A percentile compares a stretch with the other conserved stretches of the same genome.
These are phyloP conservation scores for Girardinichthys multiradiatus DNA, from an alignment of 2,113 vertebrate genomes.

Conservation along the genomic window DNA sequence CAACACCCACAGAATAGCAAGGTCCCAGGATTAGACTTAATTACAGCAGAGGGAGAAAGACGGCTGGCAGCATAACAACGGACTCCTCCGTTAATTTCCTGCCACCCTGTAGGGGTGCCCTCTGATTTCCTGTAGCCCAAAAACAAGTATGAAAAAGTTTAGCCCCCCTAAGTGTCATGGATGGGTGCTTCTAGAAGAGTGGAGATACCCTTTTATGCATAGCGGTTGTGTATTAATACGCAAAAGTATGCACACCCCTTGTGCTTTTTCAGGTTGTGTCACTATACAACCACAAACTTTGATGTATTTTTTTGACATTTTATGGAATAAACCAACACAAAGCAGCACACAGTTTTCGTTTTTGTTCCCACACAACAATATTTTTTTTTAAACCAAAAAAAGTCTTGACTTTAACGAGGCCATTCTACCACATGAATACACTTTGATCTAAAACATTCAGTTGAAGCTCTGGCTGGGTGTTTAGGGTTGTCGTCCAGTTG, in stretches of 20 bases:
- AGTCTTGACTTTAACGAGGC: too few species aligned
- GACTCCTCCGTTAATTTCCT: constrained; percentile 73
- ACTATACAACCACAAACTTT: not conserved
- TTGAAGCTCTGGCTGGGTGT: too few species aligned
- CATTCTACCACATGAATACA: too few species aligned
- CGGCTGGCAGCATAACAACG: constrained; percentile 70
- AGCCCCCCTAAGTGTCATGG: not conserved
- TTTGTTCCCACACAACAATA: too few species aligned
- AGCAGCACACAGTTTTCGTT: too few species aligned
- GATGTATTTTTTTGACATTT: not conserved
- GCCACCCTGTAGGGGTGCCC: constrained; percentile 49
- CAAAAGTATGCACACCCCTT: not conserved
- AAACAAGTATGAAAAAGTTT: constrained; percentile 40
- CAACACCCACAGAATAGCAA: constrained; percentile 68
- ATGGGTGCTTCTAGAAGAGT: not conserved
- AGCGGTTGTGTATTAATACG: not conserved
- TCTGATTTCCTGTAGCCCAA: constrained; percentile 59
- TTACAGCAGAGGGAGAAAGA: constrained; percentile 72
- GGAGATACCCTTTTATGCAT: not conserved
- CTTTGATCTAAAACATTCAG: too few species aligned
- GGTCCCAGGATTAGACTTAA: constrained; percentile 75
- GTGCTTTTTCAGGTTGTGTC: not conserved
- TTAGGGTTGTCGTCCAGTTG: too few species aligned
- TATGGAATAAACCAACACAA: not conserved
- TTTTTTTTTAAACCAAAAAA: too few species aligned